Percentiles rank a stretch among this genome's conserved stretches.
Evolutionary conservation across 2,113 vertebrate species (phyloP).

Genomic region (Microtus richardsoni): DNA sequence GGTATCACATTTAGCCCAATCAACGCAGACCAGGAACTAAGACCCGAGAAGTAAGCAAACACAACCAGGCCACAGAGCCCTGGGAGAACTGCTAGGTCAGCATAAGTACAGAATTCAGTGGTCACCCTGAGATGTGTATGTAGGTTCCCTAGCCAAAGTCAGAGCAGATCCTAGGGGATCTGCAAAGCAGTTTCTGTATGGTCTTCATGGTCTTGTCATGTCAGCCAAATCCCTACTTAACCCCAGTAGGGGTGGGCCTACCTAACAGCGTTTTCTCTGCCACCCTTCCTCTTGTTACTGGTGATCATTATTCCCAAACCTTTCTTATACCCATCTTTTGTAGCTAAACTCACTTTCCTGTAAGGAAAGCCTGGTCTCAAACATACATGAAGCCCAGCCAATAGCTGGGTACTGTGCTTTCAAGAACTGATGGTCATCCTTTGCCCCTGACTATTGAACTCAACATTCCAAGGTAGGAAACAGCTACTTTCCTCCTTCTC

Average conservation of each 20-base stretch:
- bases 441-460: not conserved
- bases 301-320: not conserved
- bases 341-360: not conserved
- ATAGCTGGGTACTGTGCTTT: not conserved
- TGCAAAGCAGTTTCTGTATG: not conserved
- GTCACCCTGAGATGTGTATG: not conserved
- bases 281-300: not conserved
- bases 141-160: not conserved
- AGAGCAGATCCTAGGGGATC: rapidly evolving
- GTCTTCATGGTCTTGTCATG: not conserved
- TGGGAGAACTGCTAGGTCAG: not conserved
- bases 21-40: not conserved
- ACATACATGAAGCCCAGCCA: not conserved
- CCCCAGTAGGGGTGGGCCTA: rapidly evolving
- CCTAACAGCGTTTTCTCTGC: not conserved
- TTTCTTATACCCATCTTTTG: not conserved
- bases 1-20: not conserved
- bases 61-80: not conserved
- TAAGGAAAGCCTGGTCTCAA: not conserved
- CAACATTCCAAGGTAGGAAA: not conserved
- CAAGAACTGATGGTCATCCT: not conserved
- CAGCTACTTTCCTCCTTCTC: not conserved
- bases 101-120: not conserved
- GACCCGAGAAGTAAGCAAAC: not conserved
- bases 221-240: not conserved